phyloP scores from a whole-genome alignment of 2,888 invertebrate genomes.

The Liodrosophila aerea region DNA sequence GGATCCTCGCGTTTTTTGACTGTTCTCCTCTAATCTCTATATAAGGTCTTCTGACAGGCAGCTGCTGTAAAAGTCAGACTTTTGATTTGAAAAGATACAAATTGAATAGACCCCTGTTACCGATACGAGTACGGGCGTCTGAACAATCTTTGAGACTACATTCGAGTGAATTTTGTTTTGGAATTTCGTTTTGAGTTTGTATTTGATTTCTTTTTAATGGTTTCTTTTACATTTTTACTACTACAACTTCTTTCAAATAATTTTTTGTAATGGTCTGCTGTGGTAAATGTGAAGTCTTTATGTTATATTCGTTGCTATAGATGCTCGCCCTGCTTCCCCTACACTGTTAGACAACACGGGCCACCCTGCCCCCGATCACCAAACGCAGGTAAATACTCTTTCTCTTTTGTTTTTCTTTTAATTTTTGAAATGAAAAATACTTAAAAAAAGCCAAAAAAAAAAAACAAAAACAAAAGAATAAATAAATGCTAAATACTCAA shows the following conservation, averaged over 20 bases:
- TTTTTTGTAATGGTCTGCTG: slow-evolving; percentile 83
- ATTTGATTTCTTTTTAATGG: slow-evolving; percentile 15
- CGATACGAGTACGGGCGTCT: background rate
- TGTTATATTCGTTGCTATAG: slow-evolving; percentile 96
- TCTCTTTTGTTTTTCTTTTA: slow-evolving; percentile 76
- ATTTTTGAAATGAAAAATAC: slow-evolving; percentile 52
- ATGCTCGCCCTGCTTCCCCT: slow-evolving; percentile 95
- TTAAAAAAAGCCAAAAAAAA: slow-evolving; percentile 38
- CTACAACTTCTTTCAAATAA: slow-evolving; percentile 77
- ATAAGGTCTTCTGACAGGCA: slow-evolving; percentile 34
- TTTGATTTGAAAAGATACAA: slow-evolving; percentile 5
- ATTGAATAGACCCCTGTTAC: background rate
- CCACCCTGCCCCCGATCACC: slow-evolving; percentile 89
- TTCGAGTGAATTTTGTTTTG: slow-evolving; percentile 34
- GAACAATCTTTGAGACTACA: slow-evolving; percentile 40
- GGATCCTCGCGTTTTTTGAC: slow-evolving; percentile 27
- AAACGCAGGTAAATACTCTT: slow-evolving; percentile 87
- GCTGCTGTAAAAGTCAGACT: slow-evolving; percentile 32
- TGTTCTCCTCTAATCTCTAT: slow-evolving; percentile 2
- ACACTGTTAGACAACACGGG: slow-evolving; percentile 93
- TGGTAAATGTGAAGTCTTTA: slow-evolving; percentile 84
- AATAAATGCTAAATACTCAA: slow-evolving; percentile 45
- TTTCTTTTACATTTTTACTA: slow-evolving; percentile 56
- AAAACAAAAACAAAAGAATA: slow-evolving; percentile 34
- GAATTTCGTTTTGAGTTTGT: slow-evolving; percentile 14